Percentiles rank a stretch among this genome's conserved stretches.
These are phyloP conservation scores for Gryllus longicercus DNA, from an alignment of 2,888 invertebrate genomes.

Conservation along the genomic window DNA sequence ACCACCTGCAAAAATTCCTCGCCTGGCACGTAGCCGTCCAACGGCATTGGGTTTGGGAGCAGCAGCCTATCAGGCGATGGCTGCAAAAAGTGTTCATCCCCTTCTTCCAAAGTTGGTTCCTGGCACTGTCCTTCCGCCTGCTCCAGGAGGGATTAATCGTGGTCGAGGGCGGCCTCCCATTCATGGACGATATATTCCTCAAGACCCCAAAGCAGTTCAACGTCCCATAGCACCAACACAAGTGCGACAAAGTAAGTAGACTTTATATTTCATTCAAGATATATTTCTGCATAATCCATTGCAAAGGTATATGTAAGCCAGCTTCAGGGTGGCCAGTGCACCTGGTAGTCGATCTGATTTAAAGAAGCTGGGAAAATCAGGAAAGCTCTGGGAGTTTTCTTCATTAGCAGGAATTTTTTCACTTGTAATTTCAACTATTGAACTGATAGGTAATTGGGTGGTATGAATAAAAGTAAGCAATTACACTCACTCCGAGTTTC, in stretches of 20 bases:
- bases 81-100: conserved; percentile 43
- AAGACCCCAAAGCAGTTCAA: conserved; percentile 28
- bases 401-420: too few relatives aligned
- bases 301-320: too few relatives aligned
- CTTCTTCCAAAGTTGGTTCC: conserved; percentile 50
- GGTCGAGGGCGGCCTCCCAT: conserved; percentile 50
- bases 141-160: conserved; percentile 43
- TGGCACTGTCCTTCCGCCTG: conserved; percentile 42
- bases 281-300: too few relatives aligned
- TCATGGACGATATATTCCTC: conserved; percentile 43
- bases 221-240: conserved; percentile 34
- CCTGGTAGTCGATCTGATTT: too few relatives aligned
- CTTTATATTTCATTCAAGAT: not conserved
- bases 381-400: too few relatives aligned
- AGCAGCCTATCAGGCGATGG: conserved; percentile 50
- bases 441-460: too few relatives aligned
- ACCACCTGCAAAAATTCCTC: conserved; percentile 88
- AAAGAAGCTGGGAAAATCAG: too few relatives aligned
- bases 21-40: conserved; percentile 53
- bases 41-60: conserved; percentile 37
- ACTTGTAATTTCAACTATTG: too few relatives aligned
- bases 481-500: too few relatives aligned
- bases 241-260: conserved; percentile 36
- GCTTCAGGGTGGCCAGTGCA: too few relatives aligned
- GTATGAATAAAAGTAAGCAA: too few relatives aligned